Percentiles rank a stretch among this genome's conserved stretches.
phyloP scores from a whole-genome alignment of 2,113 vertebrate genomes.

The Thunnus thynnus region DNA sequence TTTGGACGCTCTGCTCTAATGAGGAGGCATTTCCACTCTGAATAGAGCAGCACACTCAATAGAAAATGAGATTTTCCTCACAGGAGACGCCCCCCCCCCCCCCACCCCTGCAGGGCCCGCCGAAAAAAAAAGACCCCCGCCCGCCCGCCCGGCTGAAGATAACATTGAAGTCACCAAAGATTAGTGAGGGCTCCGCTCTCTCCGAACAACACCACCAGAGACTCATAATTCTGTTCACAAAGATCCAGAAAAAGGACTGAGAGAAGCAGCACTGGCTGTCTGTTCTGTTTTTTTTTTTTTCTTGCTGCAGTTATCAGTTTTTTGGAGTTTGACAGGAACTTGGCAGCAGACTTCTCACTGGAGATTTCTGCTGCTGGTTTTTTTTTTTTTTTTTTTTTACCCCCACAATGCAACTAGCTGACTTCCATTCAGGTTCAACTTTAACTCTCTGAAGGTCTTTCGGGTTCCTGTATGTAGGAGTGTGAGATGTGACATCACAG shows the following conservation, averaged over 20 bases:
- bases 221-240: constrained; percentile 3
- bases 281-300: neutral
- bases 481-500: constrained; percentile 15
- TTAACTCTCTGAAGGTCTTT: constrained; percentile 11
- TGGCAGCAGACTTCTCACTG: constrained; percentile 30
- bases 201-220: constrained; percentile 14
- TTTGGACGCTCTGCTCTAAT: constrained; percentile 33
- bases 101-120: neutral
- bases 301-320: constrained; percentile 29
- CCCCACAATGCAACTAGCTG: constrained; percentile 37
- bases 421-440: constrained; percentile 50
- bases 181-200: constrained; percentile 19
- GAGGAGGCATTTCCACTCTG: constrained; percentile 39
- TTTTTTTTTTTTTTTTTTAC: neutral
- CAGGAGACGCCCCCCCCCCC: constrained; percentile 1
- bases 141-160: constrained; percentile 38
- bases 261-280: neutral
- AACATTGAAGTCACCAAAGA: constrained; percentile 57
- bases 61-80: constrained; percentile 39
- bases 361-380: constrained; percentile 23
- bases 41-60: constrained; percentile 38
- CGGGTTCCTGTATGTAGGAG: constrained; percentile 26
- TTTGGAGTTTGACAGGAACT: constrained; percentile 46
- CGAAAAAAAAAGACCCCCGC: neutral
- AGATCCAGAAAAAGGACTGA: neutral